Evolutionary conservation across 2,888 invertebrate genomes (phyloP), one percentile per base, ranked within the genome.

Genomic region (Anorthoa munda): DNA sequence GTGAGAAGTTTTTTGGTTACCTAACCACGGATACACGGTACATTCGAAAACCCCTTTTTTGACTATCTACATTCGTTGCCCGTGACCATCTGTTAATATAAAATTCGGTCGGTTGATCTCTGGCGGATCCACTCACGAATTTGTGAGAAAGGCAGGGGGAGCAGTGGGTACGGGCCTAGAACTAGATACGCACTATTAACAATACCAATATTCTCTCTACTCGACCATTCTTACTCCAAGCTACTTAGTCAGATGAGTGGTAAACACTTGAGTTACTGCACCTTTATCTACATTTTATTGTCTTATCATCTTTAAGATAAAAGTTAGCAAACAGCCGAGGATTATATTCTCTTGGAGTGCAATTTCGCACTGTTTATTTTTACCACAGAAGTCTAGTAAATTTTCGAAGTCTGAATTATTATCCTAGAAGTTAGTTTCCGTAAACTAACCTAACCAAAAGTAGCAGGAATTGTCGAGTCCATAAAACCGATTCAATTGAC

Each of bases 281-380:
- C 59, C 64, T 56, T 51, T n/a, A 81, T 70, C 68, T 45, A 15
- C 53, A 15, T 48, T 18, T 9, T 48, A 50, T 59, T 71, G 70
- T 66, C 46, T 72, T 81, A 81, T 83, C 76, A 67, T 70, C 50
- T 56, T 50, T 13, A 68, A 78, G 82, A 70, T 81, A 68, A 59
- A 50, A 51, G 7, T 50, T 45, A 23, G 66, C 72, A 66, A 81
- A 84, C 59, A 67, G 65, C 70, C 71, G 64, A 81, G 56, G 21
- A 55, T 72, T 83, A 83, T 82, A 64, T 64, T 26, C 17, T 48
- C 55, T 9, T 39, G 39, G 60, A 45, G 48, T 64, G 72, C 72
- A 59, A 31, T 48, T 72, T 48, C 23, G 45, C 66, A 26, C n/a
- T 65, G 39, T 31, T 45, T 79, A 55, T 17, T 26, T 39, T 23